Conservation (phyloP, 2,113 vertebrate genomes). For the Ptychochromis oligacanthus region DNA sequence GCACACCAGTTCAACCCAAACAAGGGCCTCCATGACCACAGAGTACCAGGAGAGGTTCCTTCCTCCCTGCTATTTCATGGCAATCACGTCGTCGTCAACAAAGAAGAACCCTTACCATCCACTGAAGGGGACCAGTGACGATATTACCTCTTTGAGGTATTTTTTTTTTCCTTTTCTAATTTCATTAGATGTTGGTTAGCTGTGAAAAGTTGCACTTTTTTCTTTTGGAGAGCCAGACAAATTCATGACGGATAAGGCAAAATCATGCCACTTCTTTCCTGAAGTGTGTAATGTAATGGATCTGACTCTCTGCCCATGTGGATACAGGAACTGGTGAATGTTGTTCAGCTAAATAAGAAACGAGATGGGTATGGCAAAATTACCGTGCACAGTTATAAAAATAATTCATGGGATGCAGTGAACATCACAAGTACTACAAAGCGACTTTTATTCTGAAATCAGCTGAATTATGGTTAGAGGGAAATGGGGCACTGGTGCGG, state of each 20-base stretch:
- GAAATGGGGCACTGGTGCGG: neutral
- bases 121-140: neutral
- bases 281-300: too few species aligned
- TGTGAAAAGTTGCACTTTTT: neutral
- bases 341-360: neutral
- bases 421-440: neutral
- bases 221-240: neutral
- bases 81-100: neutral
- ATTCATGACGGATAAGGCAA: neutral
- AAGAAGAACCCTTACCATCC: conserved; percentile 2
- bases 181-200: neutral
- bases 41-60: conserved; percentile 58
- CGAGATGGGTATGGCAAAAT: neutral
- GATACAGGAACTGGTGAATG: neutral
- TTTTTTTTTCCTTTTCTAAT: neutral
- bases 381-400: neutral
- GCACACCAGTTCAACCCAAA: neutral
- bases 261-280: neutral
- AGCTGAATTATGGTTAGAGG: neutral
- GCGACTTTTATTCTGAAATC: neutral
- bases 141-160: neutral
- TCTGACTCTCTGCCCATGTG: neutral
- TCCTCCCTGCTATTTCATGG: neutral
- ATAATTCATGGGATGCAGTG: too few species aligned
- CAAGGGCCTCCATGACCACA: conserved; percentile 13